Conservation (phyloP, 2,113 vertebrate species). For the Notothenia rossii region DNA sequence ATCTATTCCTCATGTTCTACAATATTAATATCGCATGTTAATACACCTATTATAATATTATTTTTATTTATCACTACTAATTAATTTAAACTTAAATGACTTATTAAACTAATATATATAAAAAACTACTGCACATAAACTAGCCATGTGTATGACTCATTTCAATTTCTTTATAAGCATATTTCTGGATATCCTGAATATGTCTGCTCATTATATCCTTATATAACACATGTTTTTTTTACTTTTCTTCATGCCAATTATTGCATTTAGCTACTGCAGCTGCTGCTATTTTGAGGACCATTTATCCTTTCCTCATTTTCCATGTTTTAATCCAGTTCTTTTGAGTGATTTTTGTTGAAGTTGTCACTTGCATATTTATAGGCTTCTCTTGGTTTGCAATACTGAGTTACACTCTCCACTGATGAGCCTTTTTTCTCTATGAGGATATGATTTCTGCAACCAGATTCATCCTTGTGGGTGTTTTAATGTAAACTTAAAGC, state of each 20-base stretch:
- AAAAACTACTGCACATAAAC: too few relatives aligned
- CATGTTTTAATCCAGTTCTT: not conserved
- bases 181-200: constrained; percentile 9
- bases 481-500: not conserved
- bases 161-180: too few relatives aligned
- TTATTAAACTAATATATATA: too few relatives aligned
- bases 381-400: too few relatives aligned
- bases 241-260: constrained; percentile 3
- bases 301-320: not conserved
- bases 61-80: too few relatives aligned
- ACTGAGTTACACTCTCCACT: too few relatives aligned
- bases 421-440: not conserved
- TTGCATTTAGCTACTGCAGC: not conserved
- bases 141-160: too few relatives aligned
- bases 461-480: not conserved
- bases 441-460: not conserved
- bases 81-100: too few relatives aligned
- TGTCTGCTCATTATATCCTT: not conserved
- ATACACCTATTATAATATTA: too few relatives aligned
- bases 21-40: too few relatives aligned
- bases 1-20: too few relatives aligned
- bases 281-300: not conserved
- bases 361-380: not conserved
- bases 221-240: not conserved
- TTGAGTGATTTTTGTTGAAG: not conserved